Evolutionary conservation across 2,888 invertebrate genomes (phyloP).

Genomic region (Punctoribates punctum): DNA sequence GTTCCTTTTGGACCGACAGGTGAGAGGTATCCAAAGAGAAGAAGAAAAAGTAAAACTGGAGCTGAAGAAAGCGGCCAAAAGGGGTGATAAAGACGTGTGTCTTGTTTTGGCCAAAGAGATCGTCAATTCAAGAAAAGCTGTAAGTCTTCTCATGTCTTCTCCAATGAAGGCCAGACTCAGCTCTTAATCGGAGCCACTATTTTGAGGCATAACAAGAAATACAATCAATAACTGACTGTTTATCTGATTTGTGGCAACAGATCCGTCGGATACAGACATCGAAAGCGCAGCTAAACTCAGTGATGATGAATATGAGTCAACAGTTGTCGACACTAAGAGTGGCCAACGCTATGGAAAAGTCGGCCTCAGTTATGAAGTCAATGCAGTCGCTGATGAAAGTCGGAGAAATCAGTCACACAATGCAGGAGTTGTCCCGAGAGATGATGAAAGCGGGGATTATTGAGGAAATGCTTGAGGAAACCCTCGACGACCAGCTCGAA

Average conservation of each 20-base stretch:
- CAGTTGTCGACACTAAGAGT: conserved; percentile 94
- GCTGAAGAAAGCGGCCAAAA: conserved; percentile 90
- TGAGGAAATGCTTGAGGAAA: conserved; percentile 98
- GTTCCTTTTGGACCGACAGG: conserved; percentile 87
- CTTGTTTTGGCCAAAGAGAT: conserved; percentile 89
- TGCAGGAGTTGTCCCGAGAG: conserved; percentile 96
- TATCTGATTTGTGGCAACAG: neutral
- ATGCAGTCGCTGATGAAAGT: conserved; percentile 88
- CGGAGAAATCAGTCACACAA: conserved; percentile 89
- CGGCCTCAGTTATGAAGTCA: conserved; percentile 96
- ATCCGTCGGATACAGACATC: conserved; percentile 87
- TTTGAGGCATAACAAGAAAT: neutral
- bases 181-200: neutral
- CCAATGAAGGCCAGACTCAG: neutral
- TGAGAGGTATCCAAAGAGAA: conserved; percentile 91
- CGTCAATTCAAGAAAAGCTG: conserved; percentile 75
- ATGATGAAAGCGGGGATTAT: conserved; percentile 99
- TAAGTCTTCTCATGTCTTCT: too few relatives aligned
- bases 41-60: conserved; percentile 93
- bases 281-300: conserved; percentile 94
- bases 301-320: conserved; percentile 96
- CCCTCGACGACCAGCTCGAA: conserved; percentile 75
- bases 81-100: conserved; percentile 90
- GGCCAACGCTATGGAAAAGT: conserved; percentile 86
- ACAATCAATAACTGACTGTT: neutral